A percentile compares a stretch with the other conserved stretches of the same genome.
Evolutionary conservation across 1,140 invertebrate genomes (phyloP).

Genomic region (Telenomus remus): DNA sequence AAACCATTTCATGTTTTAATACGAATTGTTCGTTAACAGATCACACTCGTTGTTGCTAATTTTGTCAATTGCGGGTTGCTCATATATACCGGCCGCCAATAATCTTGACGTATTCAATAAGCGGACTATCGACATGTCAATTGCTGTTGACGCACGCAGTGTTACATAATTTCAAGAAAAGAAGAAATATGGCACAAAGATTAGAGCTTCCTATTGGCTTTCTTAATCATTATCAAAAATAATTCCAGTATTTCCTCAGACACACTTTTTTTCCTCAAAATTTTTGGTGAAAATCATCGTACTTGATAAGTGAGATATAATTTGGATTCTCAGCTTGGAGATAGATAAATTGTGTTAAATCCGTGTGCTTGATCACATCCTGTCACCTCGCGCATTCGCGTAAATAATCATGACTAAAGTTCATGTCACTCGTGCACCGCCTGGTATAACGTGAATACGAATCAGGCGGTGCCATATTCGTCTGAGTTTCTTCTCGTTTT

Average conservation of each 20-base stretch:
- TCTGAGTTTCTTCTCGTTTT: slow-evolving; percentile 60
- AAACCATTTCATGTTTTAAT: not conserved
- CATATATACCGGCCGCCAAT: slow-evolving; percentile 46
- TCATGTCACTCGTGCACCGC: slow-evolving; percentile 44
- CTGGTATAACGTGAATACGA: slow-evolving; percentile 54
- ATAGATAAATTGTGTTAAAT: slow-evolving; percentile 12
- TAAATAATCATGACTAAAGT: slow-evolving; percentile 57
- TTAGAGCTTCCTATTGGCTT: not conserved
- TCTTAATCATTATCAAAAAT: no score
- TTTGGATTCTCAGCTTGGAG: not conserved
- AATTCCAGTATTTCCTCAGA: no score
- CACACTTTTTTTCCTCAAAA: no score
- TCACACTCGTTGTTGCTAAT: slow-evolving; percentile 41
- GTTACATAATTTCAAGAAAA: slow-evolving; percentile 33
- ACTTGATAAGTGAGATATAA: not conserved
- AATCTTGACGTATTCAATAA: slow-evolving; percentile 59
- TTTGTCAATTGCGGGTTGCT: slow-evolving; percentile 47
- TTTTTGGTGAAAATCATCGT: no score
- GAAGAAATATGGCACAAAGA: not conserved
- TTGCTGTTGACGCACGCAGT: slow-evolving; percentile 51
- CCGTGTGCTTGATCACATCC: slow-evolving; percentile 53
- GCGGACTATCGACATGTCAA: slow-evolving; percentile 50
- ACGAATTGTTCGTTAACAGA: slow-evolving; percentile 39
- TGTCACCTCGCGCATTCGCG: slow-evolving; percentile 57
- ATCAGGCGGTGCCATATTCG: slow-evolving; percentile 65